These are phyloP conservation scores for Bombus waltoni DNA, from an alignment of 1,140 invertebrate genomes.

Conservation along the genomic window DNA sequence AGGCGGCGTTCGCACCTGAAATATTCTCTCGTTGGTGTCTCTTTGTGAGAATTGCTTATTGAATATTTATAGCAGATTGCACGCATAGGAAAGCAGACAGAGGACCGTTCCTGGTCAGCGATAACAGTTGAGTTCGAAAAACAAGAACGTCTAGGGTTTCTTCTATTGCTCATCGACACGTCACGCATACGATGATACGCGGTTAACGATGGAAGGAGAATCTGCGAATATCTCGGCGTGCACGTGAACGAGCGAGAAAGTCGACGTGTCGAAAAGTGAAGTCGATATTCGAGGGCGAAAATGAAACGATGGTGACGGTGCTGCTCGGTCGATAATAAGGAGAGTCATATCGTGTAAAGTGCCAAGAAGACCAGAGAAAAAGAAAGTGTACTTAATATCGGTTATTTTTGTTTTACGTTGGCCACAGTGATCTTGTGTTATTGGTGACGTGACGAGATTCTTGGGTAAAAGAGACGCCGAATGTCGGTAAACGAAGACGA, in stretches of 20 bases:
- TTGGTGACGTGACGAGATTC: not conserved
- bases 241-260: not conserved
- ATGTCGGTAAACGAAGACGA: conserved; percentile 33
- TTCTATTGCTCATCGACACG: conserved; percentile 25
- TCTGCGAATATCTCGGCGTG: not conserved
- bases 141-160: conserved; percentile 15
- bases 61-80: conserved; percentile 19
- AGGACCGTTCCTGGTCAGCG: conserved; percentile 2
- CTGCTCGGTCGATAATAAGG: conserved; percentile 43
- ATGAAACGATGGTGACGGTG: conserved; percentile 24
- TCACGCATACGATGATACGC: conserved; percentile 17
- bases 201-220: conserved; percentile 2
- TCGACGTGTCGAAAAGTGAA: conserved; percentile 30
- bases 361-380: conserved; percentile 10
- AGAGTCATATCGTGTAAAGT: not conserved
- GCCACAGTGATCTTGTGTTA: not conserved
- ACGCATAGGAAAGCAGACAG: not conserved
- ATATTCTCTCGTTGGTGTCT: not conserved
- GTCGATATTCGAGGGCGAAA: conserved; percentile 24
- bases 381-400: not conserved
- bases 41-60: not conserved
- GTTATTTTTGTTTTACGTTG: not conserved
- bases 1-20: not conserved
- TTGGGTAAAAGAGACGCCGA: not conserved
- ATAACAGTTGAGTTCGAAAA: not conserved